These are phyloP conservation scores for Nipponacmea schrenckii DNA, from an alignment of 2,888 invertebrate species.

Conservation along the genomic window DNA sequence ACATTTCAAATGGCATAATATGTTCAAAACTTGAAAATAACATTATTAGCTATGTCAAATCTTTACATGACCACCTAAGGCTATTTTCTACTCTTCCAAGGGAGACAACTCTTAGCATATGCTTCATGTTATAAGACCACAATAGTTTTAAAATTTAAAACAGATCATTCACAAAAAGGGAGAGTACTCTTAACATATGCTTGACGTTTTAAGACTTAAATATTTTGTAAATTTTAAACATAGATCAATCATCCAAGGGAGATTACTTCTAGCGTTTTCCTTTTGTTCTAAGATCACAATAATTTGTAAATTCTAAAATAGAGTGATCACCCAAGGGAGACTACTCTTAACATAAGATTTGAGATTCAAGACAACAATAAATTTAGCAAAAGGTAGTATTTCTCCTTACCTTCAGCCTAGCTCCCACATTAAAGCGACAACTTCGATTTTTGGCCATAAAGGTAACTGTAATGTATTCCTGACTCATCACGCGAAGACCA, in stretches of 20 bases:
- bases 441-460: conserved; percentile 54
- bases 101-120: background rate
- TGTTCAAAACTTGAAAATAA: background rate
- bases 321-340: conserved; percentile 5
- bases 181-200: background rate
- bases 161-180: too few species aligned
- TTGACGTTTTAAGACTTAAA: too few species aligned
- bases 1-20: background rate
- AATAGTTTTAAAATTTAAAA: too few species aligned
- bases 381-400: too few species aligned
- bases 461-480: conserved; percentile 61
- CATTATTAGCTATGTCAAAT: background rate
- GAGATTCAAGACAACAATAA: background rate
- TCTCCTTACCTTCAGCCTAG: conserved; percentile 57
- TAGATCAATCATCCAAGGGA: background rate
- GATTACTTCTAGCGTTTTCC: too few species aligned
- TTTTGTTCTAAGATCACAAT: too few species aligned
- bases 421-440: conserved; percentile 64
- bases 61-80: background rate
- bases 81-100: background rate
- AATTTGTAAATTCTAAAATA: background rate
- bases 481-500: conserved; percentile 59
- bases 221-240: too few species aligned
- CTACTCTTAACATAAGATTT: too few species aligned
- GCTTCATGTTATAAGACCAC: too few species aligned